Base-by-base conservation (phyloP, 2,888 invertebrate species). In the Himalopsyche anomala region DNA sequence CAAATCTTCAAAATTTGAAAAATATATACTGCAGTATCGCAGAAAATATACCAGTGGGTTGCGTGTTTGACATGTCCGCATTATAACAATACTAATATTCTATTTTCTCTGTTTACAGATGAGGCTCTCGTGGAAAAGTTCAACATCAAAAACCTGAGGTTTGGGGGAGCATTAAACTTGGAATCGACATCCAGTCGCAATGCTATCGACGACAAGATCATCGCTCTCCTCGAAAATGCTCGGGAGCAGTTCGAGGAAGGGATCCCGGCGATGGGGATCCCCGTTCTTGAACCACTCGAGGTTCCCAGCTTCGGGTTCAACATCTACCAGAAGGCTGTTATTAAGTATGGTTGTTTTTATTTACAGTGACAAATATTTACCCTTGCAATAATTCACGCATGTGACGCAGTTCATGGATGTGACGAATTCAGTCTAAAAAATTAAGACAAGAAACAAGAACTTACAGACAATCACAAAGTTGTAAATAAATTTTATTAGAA, bases 201-300 rank as follows among this genome's bases (percentile, higher is more conserved):
- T 55, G 80, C 82, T 36, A 82, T 87, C 19, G 85, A 88, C 56
- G 87, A 88, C 55, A 83, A 82, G 80, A 69, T 88, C 28, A 84
- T 87, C 12, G 87, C 84, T 36, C 19, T 87, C 15, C 62, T 88
- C 55, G 88, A 88, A 51, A 80, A 84, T 17, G 82, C 85, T 36
- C 82, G 88, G 9, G 84, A 87, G 1, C 83, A 86, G 28, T 87
- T 88, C 55, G 87, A 86, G 28, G 36, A 5, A 11, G 88, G 88
- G 11, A 84, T 84, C 42, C 88, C 88, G 0, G 82, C 55, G 5
- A n/a, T 79, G 17, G 87, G 87, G 1, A 84, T 88, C 42, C 88
- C 88, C 5, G 84, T 86, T 4, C 85, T 88, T 12, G 88, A 88
- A 19, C 88, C 88, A 9, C 84, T 88, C 28, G 80, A 51, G 11